Conservation (phyloP, 92 coral and sea anemone genomes). For the Phenganax subtilis region DNA sequence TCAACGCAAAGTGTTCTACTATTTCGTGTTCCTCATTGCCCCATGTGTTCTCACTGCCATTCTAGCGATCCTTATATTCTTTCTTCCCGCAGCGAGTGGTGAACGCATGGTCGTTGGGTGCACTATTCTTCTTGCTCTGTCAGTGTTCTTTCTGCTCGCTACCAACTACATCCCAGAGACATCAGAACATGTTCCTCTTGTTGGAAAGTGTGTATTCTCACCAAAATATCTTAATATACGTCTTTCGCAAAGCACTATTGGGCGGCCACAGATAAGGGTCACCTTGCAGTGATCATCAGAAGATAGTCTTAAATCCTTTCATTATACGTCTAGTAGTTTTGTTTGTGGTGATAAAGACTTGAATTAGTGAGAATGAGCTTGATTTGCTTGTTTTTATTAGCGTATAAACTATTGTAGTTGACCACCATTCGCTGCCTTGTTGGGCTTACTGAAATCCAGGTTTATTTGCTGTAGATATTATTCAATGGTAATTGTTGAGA, state of each 20-base stretch:
- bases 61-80: constrained; percentile 63
- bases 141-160: constrained; percentile 82
- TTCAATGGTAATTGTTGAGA: constrained; percentile 71
- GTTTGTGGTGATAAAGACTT: too few relatives aligned
- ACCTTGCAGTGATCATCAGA: too few relatives aligned
- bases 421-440: not conserved
- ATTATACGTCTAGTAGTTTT: too few relatives aligned
- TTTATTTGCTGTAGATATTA: constrained; percentile 58
- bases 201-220: constrained; percentile 60
- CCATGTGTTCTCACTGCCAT: constrained; percentile 84
- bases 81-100: constrained; percentile 92
- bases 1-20: constrained; percentile 82
- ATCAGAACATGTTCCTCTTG: constrained; percentile 79
- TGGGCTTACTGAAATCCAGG: not conserved
- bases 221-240: not conserved
- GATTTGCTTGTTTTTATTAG: too few relatives aligned
- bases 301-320: too few relatives aligned
- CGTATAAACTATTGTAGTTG: too few relatives aligned
- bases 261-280: too few relatives aligned
- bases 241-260: not conserved
- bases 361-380: too few relatives aligned
- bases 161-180: constrained; percentile 92
- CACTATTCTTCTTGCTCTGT: constrained; percentile 77
- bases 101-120: constrained; percentile 97
- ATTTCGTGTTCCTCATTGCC: constrained; percentile 71